Evolutionary conservation across 2,797 vertebrate genomes (phyloP), one percentile per base, ranked within the genome.

Genomic region (Spizella passerina): DNA sequence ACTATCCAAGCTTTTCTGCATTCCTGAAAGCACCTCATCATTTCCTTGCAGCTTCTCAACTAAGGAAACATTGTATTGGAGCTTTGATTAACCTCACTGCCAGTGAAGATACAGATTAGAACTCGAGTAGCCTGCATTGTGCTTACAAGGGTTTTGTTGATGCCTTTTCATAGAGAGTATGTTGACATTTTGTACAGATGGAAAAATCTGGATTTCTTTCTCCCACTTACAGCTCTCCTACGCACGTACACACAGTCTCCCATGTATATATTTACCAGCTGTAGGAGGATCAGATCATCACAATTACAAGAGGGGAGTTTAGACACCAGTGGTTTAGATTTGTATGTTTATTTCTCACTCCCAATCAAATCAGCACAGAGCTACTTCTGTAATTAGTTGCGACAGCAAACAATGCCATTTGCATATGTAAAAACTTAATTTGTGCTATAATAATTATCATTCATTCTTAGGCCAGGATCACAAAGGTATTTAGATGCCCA

Each of bases 101-200:
- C 36, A 46, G 12, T 8, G 60, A 56, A 82, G 71, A 34, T 23
- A 36, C 52, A 85, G 61, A 61, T 41, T 26, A 63, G 59, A 87
- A 49, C 38, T 81, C 13, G 5, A 85, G 49, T 36, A 64, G 64
- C 34, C 44, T 21, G 24, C 70, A 60, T 34, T 52, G 71, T 9
- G 64, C 12, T 63, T 60, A 16, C 17, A 39, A 70, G 68, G 55
- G 24, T 44, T 91, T 73, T 82, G 64, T 60, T 80, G 88, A 30
- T 4, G 5, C 20, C 36, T 93, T 95, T 94, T 93, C 80, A 88
- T 30, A 91, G 84, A 30, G 22, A 36, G 36, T 16, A 6, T 59
- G 83, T 86, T 90, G 81, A 82, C 90, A 88, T 93, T 93, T 87
- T 64, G 82, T 89, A 46, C 86, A 87, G 78, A 95, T 92, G 81